A percentile compares a stretch with the other conserved stretches of the same genome.
These are phyloP conservation scores for Brachionus koreanus DNA, from an alignment of 1,140 invertebrate genomes.

Conservation along the genomic window DNA sequence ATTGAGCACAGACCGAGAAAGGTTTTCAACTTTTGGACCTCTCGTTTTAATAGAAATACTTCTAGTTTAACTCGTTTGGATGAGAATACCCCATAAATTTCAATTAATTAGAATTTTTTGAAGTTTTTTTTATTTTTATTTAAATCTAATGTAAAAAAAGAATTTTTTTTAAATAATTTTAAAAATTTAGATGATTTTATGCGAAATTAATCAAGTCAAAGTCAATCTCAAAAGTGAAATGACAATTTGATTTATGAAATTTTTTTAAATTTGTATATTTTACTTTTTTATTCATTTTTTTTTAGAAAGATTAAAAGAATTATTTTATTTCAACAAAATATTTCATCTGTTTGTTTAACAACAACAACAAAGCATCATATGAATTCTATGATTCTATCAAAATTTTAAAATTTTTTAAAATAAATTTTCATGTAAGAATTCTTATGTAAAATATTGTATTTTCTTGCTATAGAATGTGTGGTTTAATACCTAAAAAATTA, in stretches of 20 bases:
- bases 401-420: neutral
- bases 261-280: neutral
- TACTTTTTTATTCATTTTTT: neutral
- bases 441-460: no score
- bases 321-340: neutral
- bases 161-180: neutral
- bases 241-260: neutral
- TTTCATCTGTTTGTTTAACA: neutral
- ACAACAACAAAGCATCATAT: neutral
- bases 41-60: neutral
- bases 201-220: neutral
- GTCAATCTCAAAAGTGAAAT: neutral
- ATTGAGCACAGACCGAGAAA: slow-evolving; percentile 65
- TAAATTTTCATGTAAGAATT: no score
- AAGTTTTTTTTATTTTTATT: neutral
- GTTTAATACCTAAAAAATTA: no score
- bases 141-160: neutral
- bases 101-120: neutral
- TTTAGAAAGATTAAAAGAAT: no score
- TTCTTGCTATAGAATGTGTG: no score
- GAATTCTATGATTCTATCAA: neutral
- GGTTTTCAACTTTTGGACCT: neutral
- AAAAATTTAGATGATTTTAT: neutral
- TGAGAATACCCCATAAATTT: neutral
- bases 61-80: slow-evolving; percentile 24